These are phyloP conservation scores for Lypha dubia DNA, from an alignment of 2,888 invertebrate genomes.

Conservation along the genomic window DNA sequence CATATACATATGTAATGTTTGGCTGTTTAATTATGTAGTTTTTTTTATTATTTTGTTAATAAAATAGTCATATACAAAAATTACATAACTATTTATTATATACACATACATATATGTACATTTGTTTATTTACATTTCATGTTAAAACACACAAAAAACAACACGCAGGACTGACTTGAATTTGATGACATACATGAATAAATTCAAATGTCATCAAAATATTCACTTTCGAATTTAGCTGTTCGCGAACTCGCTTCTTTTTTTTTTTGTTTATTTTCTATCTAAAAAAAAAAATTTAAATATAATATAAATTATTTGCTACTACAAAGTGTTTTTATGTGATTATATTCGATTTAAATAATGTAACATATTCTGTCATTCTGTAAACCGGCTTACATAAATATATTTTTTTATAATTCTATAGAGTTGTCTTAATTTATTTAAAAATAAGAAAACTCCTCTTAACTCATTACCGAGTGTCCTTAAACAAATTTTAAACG, in stretches of 20 bases:
- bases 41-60: conserved; percentile 57
- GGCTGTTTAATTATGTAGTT: conserved; percentile 68
- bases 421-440: no score
- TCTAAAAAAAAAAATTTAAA: conserved; percentile 13
- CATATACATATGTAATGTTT: conserved; percentile 71
- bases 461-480: no score
- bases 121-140: conserved; percentile 36
- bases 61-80: conserved; percentile 60
- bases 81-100: conserved; percentile 41
- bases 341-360: neutral
- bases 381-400: neutral
- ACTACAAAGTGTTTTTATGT: neutral
- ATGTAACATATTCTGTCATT: conserved; percentile 6
- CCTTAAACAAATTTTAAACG: no score
- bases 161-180: neutral
- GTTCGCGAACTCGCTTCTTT: neutral
- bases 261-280: conserved; percentile 11
- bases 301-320: conserved; percentile 9
- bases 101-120: conserved; percentile 24
- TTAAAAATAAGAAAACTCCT: no score
- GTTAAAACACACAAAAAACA: conserved; percentile 35
- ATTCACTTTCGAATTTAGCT: conserved; percentile 11
- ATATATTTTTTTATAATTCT: no score
- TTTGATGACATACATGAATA: no score
- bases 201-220: conserved; percentile 14